These are phyloP conservation scores for Elymnias hypermnestra DNA, from an alignment of 1,140 invertebrate species.

Conservation along the genomic window DNA sequence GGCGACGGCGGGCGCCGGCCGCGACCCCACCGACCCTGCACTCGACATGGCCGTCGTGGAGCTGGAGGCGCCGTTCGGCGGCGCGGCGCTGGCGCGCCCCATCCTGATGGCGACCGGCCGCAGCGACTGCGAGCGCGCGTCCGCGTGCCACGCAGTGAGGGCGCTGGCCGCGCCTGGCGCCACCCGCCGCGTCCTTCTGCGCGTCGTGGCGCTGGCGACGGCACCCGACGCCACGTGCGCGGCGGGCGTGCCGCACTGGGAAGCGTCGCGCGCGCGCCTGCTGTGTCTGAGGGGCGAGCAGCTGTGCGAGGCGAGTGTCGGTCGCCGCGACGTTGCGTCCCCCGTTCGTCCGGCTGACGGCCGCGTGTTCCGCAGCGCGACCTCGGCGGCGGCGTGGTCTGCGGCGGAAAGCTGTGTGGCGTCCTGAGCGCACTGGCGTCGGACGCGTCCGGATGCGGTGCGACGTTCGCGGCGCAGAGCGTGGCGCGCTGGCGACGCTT, in stretches of 20 bases:
- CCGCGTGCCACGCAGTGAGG: constrained; percentile 34
- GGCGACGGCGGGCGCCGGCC: constrained; percentile 19
- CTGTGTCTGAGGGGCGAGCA: constrained; percentile 30
- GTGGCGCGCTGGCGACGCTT: constrained; percentile 44
- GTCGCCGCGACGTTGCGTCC: neutral
- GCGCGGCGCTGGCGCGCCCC: neutral
- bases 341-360: neutral
- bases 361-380: constrained; percentile 29
- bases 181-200: constrained; percentile 20
- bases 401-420: constrained; percentile 48
- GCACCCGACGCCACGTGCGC: constrained; percentile 20
- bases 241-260: constrained; percentile 21
- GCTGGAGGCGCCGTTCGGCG: constrained; percentile 8
- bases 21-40: constrained; percentile 10
- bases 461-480: constrained; percentile 32
- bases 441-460: constrained; percentile 27
- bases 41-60: constrained; percentile 16
- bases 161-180: constrained; percentile 11
- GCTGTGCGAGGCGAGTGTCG: constrained; percentile 23
- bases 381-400: constrained; percentile 48
- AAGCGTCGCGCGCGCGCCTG: constrained; percentile 16
- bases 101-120: constrained; percentile 36
- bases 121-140: constrained; percentile 25
- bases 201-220: constrained; percentile 29
- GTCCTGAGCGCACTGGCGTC: constrained; percentile 32